Percentiles rank a stretch among this genome's conserved stretches.
Evolutionary conservation across 2,113 vertebrate genomes (phyloP).

Genomic region (Callopanchax toddi): DNA sequence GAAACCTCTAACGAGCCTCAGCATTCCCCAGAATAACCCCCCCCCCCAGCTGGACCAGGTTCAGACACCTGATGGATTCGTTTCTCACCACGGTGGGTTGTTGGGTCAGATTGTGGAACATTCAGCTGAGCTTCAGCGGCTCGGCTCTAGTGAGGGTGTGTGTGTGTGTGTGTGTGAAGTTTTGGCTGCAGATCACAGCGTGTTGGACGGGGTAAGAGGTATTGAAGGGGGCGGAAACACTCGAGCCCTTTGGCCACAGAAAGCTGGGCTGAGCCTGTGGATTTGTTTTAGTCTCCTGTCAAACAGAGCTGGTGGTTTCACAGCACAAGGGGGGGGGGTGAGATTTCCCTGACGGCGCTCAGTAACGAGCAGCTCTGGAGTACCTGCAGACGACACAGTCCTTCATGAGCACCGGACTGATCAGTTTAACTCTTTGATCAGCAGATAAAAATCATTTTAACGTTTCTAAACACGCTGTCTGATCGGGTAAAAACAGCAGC

Average conservation of each 20-base stretch:
- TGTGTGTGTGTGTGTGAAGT: constrained; percentile 3
- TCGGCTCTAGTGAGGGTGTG: not conserved
- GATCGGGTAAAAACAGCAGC: too few species aligned
- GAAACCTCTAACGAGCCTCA: constrained; percentile 67
- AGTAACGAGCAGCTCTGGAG: too few species aligned
- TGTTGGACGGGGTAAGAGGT: constrained; percentile 36
- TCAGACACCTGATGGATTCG: constrained; percentile 36
- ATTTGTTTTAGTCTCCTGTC: constrained; percentile 71
- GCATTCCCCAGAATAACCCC: constrained; percentile 31
- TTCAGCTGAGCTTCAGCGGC: not conserved
- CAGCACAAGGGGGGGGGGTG: constrained; percentile 41
- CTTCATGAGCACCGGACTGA: too few species aligned
- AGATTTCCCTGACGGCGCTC: too few species aligned
- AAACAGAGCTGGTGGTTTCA: constrained; percentile 63
- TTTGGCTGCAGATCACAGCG: constrained; percentile 63
- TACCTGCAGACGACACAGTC: too few species aligned
- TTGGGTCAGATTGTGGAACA: too few species aligned
- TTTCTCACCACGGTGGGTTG: too few species aligned
- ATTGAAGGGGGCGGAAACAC: constrained; percentile 52
- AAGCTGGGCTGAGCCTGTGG: constrained; percentile 61
- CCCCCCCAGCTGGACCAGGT: not conserved
- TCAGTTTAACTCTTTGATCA: too few species aligned
- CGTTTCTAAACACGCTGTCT: too few species aligned
- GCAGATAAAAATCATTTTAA: too few species aligned
- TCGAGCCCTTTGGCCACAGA: constrained; percentile 59